These are phyloP conservation scores for Bungarus multicinctus DNA, from an alignment of 2,113 vertebrate genomes.

Conservation along the genomic window DNA sequence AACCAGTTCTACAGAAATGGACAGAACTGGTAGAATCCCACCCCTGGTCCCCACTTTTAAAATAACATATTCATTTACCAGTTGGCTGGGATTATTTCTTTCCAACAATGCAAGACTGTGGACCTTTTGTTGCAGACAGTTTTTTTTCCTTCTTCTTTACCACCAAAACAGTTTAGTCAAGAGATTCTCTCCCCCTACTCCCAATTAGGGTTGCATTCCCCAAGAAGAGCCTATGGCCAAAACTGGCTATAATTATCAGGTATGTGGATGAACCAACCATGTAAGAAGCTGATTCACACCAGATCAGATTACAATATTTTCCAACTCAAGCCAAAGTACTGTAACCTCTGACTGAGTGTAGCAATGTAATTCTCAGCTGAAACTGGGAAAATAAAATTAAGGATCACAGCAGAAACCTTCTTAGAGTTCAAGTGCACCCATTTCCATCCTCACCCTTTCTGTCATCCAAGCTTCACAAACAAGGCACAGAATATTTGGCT, in stretches of 20 bases:
- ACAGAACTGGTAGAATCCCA: too few species aligned
- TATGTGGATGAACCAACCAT: neutral
- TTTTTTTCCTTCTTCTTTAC: neutral
- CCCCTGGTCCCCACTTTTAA: neutral
- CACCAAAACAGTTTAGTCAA: neutral
- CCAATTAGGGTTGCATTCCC: neutral
- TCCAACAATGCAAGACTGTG: neutral
- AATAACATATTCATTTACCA: neutral
- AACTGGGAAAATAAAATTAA: neutral
- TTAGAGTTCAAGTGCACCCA: neutral
- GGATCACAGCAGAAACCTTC: neutral
- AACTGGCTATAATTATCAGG: neutral
- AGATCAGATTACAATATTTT: neutral
- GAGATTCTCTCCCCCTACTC: accelerated
- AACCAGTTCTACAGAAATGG: too few species aligned
- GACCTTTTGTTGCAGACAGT: neutral
- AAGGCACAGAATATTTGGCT: neutral
- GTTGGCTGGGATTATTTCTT: neutral
- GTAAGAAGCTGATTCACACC: neutral
- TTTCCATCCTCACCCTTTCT: neutral
- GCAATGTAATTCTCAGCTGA: neutral
- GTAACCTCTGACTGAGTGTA: neutral
- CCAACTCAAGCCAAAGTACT: neutral
- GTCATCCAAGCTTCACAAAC: neutral
- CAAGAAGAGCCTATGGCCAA: neutral